Conservation (phyloP, 2,797 vertebrate genomes). For the Threskiornis aethiopicus region DNA sequence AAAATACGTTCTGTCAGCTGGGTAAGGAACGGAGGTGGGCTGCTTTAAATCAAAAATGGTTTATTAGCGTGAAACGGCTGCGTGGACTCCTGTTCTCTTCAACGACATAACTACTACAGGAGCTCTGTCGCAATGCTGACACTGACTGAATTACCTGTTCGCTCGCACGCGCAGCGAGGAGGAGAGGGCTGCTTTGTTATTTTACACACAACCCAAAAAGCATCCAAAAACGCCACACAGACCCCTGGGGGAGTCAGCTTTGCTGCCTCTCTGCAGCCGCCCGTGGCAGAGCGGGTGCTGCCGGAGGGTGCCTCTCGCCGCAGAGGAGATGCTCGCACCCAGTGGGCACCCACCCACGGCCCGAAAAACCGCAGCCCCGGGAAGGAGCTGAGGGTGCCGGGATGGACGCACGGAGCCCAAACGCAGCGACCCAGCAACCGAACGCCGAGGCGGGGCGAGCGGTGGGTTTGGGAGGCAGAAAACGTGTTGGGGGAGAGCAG, state of each 20-base stretch:
- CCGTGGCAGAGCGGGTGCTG: not conserved
- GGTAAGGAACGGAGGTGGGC: fast-evolving
- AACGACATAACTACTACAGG: fast-evolving
- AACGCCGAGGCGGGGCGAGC: fast-evolving
- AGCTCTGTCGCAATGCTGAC: fast-evolving
- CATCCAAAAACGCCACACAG: not conserved
- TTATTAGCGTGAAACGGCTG: fast-evolving
- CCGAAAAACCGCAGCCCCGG: not conserved
- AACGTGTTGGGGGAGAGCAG: fast-evolving
- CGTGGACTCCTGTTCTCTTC: not conserved
- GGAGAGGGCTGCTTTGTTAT: not conserved
- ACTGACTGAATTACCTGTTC: fast-evolving
- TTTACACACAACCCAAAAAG: not conserved
- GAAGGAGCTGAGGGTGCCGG: not conserved
- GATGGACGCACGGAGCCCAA: fast-evolving
- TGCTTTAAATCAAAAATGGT: too few species aligned
- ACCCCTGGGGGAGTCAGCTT: fast-evolving
- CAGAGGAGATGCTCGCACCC: not conserved
- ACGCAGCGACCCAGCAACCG: fast-evolving
- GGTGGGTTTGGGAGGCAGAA: fast-evolving
- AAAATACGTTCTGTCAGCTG: fast-evolving
- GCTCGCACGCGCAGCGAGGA: fast-evolving
- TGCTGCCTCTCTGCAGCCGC: fast-evolving
- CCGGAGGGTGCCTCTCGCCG: fast-evolving
- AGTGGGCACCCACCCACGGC: fast-evolving